A percentile compares a stretch with the other conserved stretches of the same genome.
Conservation (phyloP, 2,113 vertebrate species). For the Cottus gobio region DNA sequence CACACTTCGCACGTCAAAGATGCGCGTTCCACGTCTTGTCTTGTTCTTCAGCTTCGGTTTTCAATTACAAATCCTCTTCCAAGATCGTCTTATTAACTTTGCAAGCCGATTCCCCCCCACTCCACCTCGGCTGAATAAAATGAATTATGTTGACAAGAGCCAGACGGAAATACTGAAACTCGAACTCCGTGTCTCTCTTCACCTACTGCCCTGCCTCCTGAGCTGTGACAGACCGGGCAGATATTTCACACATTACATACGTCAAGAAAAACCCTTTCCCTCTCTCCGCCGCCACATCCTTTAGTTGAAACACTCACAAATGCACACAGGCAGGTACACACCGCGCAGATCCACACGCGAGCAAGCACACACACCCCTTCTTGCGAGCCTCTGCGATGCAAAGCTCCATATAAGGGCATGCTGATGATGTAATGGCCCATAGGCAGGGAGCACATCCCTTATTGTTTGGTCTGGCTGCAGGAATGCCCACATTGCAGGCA, state of each 20-base stretch:
- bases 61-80: conserved; percentile 41
- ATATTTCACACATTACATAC: conserved; percentile 76
- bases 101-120: background rate
- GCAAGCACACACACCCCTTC: conserved; percentile 75
- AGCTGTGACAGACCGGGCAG: conserved; percentile 64
- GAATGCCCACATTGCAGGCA: conserved; percentile 88
- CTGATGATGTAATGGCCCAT: conserved; percentile 94
- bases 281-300: conserved; percentile 47
- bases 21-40: conserved; percentile 35
- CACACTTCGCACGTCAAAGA: conserved; percentile 12
- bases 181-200: conserved; percentile 70
- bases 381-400: conserved; percentile 83
- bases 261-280: conserved; percentile 52
- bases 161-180: conserved; percentile 75
- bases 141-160: conserved; percentile 65
- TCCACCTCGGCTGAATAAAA: conserved; percentile 36
- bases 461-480: conserved; percentile 92
- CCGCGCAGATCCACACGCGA: conserved; percentile 32
- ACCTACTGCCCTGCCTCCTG: conserved; percentile 65
- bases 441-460: conserved; percentile 91
- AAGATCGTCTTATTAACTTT: conserved; percentile 39
- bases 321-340: conserved; percentile 11
- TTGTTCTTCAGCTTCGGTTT: conserved; percentile 24
- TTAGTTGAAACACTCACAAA: conserved; percentile 63
- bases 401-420: conserved; percentile 93